Evolutionary conservation across 1,140 invertebrate genomes (phyloP).

Genomic region (Saxidomus purpurata): DNA sequence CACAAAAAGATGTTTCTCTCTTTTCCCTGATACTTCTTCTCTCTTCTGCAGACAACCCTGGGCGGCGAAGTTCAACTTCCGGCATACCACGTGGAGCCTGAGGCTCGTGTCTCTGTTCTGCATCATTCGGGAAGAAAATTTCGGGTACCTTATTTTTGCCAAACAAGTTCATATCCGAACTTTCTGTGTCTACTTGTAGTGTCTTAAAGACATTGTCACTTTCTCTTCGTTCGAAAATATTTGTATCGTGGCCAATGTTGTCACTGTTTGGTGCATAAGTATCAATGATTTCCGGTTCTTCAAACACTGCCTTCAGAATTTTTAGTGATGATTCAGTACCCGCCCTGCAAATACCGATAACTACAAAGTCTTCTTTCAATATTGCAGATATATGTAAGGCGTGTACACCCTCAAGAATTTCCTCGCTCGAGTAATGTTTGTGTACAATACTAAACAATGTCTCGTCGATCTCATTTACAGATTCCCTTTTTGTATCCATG

Average conservation of each 20-base stretch:
- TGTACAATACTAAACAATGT: slow-evolving; percentile 9
- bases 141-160: neutral
- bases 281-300: neutral
- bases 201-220: neutral
- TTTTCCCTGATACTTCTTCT: neutral
- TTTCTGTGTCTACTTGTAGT: neutral
- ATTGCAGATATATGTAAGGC: slow-evolving; percentile 43
- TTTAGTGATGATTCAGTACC: neutral
- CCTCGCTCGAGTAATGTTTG: slow-evolving; percentile 1
- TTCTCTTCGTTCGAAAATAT: neutral
- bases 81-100: neutral
- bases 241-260: neutral
- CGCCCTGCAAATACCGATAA: slow-evolving; percentile 5
- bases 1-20: slow-evolving; percentile 47
- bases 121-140: neutral
- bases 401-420: slow-evolving; percentile 1
- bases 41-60: neutral
- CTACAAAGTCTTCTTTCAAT: slow-evolving; percentile 3
- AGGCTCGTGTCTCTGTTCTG: neutral
- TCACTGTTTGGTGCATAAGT: neutral
- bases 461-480: neutral
- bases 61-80: slow-evolving; percentile 3
- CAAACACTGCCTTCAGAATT: slow-evolving; percentile 7
- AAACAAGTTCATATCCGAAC: neutral
- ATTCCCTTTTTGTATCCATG: neutral